Evolutionary conservation across 2,797 vertebrate genomes (phyloP), one percentile per base, ranked within the genome.

Genomic region (Lutjanus argentimaculatus): DNA sequence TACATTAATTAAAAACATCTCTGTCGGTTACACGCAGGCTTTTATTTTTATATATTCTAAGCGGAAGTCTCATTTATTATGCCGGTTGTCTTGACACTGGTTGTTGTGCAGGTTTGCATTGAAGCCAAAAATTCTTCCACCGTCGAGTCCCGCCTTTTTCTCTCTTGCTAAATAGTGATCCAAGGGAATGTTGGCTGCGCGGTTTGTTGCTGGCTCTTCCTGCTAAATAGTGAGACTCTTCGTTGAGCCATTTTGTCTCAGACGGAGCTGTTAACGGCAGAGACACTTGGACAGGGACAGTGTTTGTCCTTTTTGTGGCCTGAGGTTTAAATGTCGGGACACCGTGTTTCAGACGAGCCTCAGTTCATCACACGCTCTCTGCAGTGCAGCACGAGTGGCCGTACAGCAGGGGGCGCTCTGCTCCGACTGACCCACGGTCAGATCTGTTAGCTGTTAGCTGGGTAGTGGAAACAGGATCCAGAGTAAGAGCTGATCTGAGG

Each of bases 131-230:
- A 89, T 83, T 88, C 86, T 90, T 86, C 80, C 69, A 71, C 75
- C 56, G 80, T 59, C 72, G 79, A 86, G 89, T 92, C 88, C 88
- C 89, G 90, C 91, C 93, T 92, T 87, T 88, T 82, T 76, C 10
- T 36, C 16, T 9, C 43, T 74, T 92, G 85, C 90, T 30, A 89
- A 93, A 95, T 91, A 91, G 87, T 90, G 91, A 80, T 75, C 85
- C 67, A 0, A 0, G 4, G 7, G 4, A 16, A n/a, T 49, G 4
- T 10, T 1, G 5, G 40, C 15, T 1, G 65, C 61, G 30, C 17
- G 12, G 8, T 30, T 48, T 6, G 52, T n/a, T 2, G 16, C 4
- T 7, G 1, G 6, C 0, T 36, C 55, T 79, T 89, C 87, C 79
- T 85, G 88, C 72, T 53, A 93, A 88, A 93, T 92, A 84, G 45